phyloP scores from a whole-genome alignment of 2,797 vertebrate species.

The Aphelocoma californica region DNA sequence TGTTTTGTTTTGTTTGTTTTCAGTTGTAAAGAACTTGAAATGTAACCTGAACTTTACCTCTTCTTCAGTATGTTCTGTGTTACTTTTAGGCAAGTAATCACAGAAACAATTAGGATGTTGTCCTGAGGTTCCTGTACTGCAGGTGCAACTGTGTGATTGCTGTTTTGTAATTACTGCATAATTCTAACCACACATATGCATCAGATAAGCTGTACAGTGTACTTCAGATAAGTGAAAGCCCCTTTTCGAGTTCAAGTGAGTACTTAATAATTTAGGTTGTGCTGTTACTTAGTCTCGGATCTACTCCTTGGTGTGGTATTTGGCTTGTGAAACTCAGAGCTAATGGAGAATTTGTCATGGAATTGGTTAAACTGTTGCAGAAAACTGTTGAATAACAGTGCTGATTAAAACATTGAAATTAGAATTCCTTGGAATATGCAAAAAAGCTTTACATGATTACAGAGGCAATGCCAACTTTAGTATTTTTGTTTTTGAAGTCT shows the following conservation, averaged over 20 bases:
- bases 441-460: conserved; percentile 65
- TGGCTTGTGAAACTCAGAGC: background rate
- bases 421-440: conserved; percentile 66
- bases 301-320: background rate
- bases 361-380: conserved; percentile 46
- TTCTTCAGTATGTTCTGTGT: conserved; percentile 46
- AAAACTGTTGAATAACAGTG: conserved; percentile 33
- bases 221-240: conserved; percentile 67
- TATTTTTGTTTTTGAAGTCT: conserved; percentile 75
- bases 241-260: conserved; percentile 60
- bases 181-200: conserved; percentile 43
- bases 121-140: conserved; percentile 65
- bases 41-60: conserved; percentile 52
- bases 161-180: conserved; percentile 67
- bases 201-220: conserved; percentile 40
- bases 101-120: conserved; percentile 73
- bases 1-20: background rate
- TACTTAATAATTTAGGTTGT: conserved; percentile 50
- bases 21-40: background rate
- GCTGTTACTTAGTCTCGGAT: background rate
- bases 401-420: conserved; percentile 61
- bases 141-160: conserved; percentile 73
- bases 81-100: conserved; percentile 67
- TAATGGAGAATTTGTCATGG: background rate
- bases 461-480: conserved; percentile 69